phyloP scores from a whole-genome alignment of 2,113 vertebrate species.

The Rhipidura dahli region DNA sequence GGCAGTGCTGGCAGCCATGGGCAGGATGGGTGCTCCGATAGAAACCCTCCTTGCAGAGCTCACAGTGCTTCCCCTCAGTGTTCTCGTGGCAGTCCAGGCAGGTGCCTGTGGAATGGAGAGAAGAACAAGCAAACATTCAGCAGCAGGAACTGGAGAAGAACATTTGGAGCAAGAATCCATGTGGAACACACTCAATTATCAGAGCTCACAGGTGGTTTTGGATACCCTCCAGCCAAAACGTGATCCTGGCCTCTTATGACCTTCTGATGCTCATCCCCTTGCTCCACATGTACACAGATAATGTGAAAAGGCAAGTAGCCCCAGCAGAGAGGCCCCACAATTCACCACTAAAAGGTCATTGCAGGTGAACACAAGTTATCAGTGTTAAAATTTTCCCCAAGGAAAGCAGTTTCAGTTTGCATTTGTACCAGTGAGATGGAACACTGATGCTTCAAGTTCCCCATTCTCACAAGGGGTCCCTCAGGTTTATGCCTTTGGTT shows the following conservation, averaged over 20 bases:
- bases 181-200: background rate
- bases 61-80: constrained; percentile 85
- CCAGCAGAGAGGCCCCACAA: background rate
- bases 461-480: rapidly evolving
- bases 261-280: background rate
- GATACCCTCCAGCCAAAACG: constrained; percentile 9
- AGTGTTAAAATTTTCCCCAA: background rate
- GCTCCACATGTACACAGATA: background rate
- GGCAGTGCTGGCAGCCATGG: constrained; percentile 80
- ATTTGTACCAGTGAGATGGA: background rate
- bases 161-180: background rate
- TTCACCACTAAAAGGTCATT: background rate
- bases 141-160: constrained; percentile 29
- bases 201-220: background rate
- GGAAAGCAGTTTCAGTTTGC: background rate
- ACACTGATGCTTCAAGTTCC: background rate
- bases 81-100: constrained; percentile 88
- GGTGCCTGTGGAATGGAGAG: constrained; percentile 69
- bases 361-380: background rate
- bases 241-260: background rate
- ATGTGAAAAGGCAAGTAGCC: background rate
- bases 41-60: constrained; percentile 84
- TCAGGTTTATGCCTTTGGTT: background rate
- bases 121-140: background rate
- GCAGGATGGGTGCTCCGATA: constrained; percentile 62